Conservation (phyloP, 2,113 vertebrate species). For the Pithys albifrons region DNA sequence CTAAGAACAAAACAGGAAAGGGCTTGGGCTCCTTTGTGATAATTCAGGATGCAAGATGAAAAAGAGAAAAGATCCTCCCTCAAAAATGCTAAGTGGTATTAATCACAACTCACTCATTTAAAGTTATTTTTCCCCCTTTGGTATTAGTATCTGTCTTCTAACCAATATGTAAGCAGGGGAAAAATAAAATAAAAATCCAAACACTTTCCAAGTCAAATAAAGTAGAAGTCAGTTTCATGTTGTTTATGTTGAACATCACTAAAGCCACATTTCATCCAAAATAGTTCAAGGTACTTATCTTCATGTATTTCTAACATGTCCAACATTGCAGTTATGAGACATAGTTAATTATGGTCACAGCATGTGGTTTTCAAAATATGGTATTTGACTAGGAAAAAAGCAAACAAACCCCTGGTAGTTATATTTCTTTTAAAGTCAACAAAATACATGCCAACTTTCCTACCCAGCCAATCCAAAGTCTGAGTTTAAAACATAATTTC, state of each 20-base stretch:
- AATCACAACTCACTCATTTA: neutral
- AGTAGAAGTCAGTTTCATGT: neutral
- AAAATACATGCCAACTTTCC: constrained; percentile 17
- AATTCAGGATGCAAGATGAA: neutral
- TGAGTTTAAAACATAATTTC: constrained; percentile 9
- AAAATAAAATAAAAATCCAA: neutral
- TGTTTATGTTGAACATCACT: constrained; percentile 1
- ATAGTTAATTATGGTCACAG: constrained; percentile 38
- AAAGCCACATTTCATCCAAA: constrained; percentile 28
- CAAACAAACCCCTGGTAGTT: constrained; percentile 37
- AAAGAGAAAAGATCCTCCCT: neutral
- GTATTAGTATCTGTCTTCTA: neutral
- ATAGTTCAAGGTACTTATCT: constrained; percentile 24
- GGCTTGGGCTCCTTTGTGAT: neutral
- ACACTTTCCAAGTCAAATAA: neutral
- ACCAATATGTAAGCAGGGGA: neutral
- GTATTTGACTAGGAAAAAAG: neutral
- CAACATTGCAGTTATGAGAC: neutral
- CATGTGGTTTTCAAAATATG: constrained; percentile 23
- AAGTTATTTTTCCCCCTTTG: neutral
- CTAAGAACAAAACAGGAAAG: neutral
- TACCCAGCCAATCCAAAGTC: neutral
- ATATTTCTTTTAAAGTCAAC: constrained; percentile 36
- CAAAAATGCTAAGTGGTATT: neutral
- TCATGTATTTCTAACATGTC: constrained; percentile 27